These are phyloP conservation scores for Spodoptera frugiperda DNA, from an alignment of 1,140 invertebrate genomes.

Conservation along the genomic window DNA sequence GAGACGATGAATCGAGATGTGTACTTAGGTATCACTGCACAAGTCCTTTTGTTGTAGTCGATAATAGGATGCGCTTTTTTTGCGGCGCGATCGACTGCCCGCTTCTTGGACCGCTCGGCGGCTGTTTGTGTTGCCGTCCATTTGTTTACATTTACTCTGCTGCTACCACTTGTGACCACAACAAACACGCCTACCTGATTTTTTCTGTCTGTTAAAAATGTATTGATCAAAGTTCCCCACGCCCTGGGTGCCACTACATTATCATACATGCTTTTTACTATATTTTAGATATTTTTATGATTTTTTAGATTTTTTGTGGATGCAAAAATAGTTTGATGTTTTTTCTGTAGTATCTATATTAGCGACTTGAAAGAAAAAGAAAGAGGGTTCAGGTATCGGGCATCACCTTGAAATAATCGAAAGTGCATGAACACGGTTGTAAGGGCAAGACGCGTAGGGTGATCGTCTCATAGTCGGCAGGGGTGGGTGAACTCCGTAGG, in stretches of 20 bases:
- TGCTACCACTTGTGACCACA: conserved; percentile 32
- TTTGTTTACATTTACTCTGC: conserved; percentile 68
- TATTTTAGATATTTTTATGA: not conserved
- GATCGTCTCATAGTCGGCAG: conserved; percentile 70
- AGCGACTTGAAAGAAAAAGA: conserved; percentile 35
- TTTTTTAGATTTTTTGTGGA: not conserved
- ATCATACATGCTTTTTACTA: not conserved
- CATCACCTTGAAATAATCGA: conserved; percentile 73
- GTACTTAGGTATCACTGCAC: conserved; percentile 85
- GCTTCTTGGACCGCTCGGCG: conserved; percentile 60
- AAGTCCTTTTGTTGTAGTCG: conserved; percentile 86
- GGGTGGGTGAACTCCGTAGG: conserved; percentile 83
- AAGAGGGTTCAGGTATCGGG: conserved; percentile 18
- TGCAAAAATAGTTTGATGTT: not conserved
- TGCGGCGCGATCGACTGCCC: conserved; percentile 78
- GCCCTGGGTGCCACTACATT: conserved; percentile 8
- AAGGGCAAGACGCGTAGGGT: conserved; percentile 78
- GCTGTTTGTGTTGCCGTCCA: conserved; percentile 56
- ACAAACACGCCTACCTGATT: conserved; percentile 52
- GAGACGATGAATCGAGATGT: conserved; percentile 86
- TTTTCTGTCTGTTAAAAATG: conserved; percentile 39
- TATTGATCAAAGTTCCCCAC: conserved; percentile 24
- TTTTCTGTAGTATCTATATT: conserved; percentile 10
- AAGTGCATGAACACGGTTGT: conserved; percentile 67
- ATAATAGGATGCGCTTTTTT: conserved; percentile 86